A percentile compares a stretch with the other conserved stretches of the same genome.
Conservation (phyloP, 2,888 invertebrate species). For the Amphimallon solstitiale region DNA sequence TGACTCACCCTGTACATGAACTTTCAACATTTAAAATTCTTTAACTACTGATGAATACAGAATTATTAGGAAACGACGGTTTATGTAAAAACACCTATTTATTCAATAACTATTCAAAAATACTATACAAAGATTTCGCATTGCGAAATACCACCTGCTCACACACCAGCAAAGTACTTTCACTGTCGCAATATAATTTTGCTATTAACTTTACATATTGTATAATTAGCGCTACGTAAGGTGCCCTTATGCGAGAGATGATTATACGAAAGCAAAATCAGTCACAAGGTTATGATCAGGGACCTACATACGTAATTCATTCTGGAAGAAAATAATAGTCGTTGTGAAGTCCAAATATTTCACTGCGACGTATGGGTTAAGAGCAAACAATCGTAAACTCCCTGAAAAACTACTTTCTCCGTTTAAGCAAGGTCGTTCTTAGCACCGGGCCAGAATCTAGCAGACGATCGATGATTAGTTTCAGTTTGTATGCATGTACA, state of each 20-base stretch:
- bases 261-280: background rate
- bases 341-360: background rate
- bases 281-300: constrained; percentile 38
- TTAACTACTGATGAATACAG: background rate
- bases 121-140: no score
- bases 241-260: no score
- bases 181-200: background rate
- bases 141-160: no score
- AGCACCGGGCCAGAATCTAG: constrained; percentile 43
- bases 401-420: constrained; percentile 48
- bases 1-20: constrained; percentile 3
- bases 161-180: constrained; percentile 7
- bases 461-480: constrained; percentile 41
- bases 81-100: no score
- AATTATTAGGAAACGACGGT: no score
- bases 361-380: constrained; percentile 34
- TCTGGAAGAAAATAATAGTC: background rate
- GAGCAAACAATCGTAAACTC: constrained; percentile 42
- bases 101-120: no score
- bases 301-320: constrained; percentile 21
- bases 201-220: no score
- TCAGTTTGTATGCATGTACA: constrained; percentile 37
- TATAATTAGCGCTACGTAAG: no score
- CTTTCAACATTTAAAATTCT: constrained; percentile 23
- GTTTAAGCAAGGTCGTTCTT: constrained; percentile 43